These are phyloP conservation scores for Ethmia dodecea DNA, from an alignment of 2,888 invertebrate genomes.

Conservation along the genomic window DNA sequence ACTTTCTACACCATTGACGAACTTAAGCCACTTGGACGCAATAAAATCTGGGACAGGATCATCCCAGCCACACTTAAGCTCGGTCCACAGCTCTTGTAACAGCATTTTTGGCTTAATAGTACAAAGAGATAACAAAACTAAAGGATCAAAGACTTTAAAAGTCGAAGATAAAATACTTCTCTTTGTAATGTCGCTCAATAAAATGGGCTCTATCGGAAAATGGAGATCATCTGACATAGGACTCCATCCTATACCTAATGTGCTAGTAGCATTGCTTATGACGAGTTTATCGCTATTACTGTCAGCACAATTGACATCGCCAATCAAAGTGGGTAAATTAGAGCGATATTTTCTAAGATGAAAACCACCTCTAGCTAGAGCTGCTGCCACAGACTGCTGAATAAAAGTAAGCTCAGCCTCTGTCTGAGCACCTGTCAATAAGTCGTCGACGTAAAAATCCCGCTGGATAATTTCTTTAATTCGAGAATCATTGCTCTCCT, in stretches of 20 bases:
- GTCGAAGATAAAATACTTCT: slow-evolving; percentile 5
- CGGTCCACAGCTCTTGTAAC: slow-evolving; percentile 16
- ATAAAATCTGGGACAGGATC: slow-evolving; percentile 6
- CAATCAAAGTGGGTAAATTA: background rate
- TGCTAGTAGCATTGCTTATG: slow-evolving; percentile 7
- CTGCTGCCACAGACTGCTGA: slow-evolving; percentile 1
- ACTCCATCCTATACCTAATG: slow-evolving; percentile 13
- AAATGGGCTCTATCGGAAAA: slow-evolving; percentile 3
- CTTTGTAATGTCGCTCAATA: background rate
- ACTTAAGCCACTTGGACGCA: slow-evolving; percentile 1
- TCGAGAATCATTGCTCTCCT: slow-evolving; percentile 5
- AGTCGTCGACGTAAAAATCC: slow-evolving; percentile 10
- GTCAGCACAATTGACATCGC: too few species aligned
- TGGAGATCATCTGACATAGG: slow-evolving; percentile 8
- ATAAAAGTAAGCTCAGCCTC: slow-evolving; percentile 5
- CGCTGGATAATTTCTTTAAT: slow-evolving; percentile 4
- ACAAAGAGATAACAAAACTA: slow-evolving; percentile 13
- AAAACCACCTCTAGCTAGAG: slow-evolving; percentile 5
- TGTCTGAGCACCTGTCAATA: slow-evolving; percentile 6
- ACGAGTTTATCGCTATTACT: background rate
- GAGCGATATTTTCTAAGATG: slow-evolving; percentile 12
- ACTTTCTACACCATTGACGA: slow-evolving; percentile 1
- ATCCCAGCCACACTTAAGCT: slow-evolving; percentile 13
- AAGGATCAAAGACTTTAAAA: slow-evolving; percentile 8
- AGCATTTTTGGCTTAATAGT: slow-evolving; percentile 15